These are phyloP conservation scores for Novumbra hubbsi DNA, from an alignment of 2,797 vertebrate genomes.

Conservation along the genomic window DNA sequence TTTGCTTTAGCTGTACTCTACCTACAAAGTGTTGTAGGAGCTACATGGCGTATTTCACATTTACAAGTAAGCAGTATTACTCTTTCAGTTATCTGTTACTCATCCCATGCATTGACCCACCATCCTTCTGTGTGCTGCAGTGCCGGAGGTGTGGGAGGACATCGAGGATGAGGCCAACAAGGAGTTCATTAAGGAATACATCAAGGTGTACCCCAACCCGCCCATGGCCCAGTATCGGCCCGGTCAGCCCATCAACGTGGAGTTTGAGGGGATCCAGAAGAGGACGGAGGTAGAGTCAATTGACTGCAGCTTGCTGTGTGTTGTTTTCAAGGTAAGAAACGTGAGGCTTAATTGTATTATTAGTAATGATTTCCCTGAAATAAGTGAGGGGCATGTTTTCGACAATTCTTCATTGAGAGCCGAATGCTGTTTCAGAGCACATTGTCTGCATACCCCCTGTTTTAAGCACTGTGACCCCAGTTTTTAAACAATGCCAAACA, in stretches of 20 bases:
- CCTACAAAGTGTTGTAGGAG: too few relatives aligned
- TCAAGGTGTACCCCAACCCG: constrained; percentile 80
- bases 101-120: neutral
- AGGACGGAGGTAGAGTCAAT: constrained; percentile 76
- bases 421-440: too few relatives aligned
- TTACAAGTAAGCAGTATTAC: too few relatives aligned
- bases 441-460: too few relatives aligned
- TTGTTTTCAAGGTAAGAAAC: constrained; percentile 78
- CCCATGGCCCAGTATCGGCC: constrained; percentile 78
- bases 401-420: too few relatives aligned
- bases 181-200: constrained; percentile 79
- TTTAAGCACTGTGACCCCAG: too few relatives aligned
- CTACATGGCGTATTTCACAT: too few relatives aligned
- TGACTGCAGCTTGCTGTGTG: constrained; percentile 84
- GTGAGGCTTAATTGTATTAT: neutral
- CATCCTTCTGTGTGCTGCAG: constrained; percentile 58
- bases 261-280: constrained; percentile 79
- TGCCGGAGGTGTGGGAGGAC: constrained; percentile 81
- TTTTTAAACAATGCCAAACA: too few relatives aligned
- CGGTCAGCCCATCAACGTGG: constrained; percentile 77
- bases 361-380: neutral
- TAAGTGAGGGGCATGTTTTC: neutral
- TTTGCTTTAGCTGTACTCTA: too few relatives aligned
- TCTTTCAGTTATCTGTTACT: neutral
- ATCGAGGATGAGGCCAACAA: constrained; percentile 76